Percentiles rank a stretch among this genome's conserved stretches.
phyloP scores from a whole-genome alignment of 2,113 vertebrate species.

The Dryoscopus gambensis region DNA sequence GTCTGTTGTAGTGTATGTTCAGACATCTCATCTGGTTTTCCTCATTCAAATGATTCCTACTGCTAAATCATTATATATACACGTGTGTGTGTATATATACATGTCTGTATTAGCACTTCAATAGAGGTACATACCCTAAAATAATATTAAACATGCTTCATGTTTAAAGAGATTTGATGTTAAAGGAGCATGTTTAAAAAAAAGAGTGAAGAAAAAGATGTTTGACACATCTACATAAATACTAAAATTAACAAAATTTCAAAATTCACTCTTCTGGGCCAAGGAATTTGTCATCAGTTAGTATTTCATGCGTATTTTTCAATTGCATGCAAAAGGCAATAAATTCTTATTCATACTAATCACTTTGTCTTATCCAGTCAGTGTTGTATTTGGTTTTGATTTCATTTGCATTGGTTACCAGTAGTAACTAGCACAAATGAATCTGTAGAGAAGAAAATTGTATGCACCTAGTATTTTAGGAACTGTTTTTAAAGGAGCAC shows the following conservation, averaged over 20 bases:
- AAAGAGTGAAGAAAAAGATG: background rate
- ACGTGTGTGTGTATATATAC: background rate
- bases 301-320: background rate
- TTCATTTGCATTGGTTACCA: background rate
- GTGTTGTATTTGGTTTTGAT: background rate
- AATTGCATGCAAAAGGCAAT: background rate
- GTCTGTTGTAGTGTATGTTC: background rate
- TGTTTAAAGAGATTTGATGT: background rate
- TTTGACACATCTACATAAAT: background rate
- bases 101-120: background rate
- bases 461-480: background rate
- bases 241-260: background rate
- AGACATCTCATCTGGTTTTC: background rate
- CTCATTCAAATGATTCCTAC: background rate
- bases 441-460: background rate
- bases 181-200: background rate
- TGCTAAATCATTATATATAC: background rate
- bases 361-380: background rate
- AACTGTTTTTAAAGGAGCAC: background rate
- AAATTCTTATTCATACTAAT: background rate
- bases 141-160: background rate
- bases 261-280: background rate
- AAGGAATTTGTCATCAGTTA: background rate
- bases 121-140: background rate
- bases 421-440: background rate